Evolutionary conservation across 2,113 vertebrate species (phyloP), one percentile per base, ranked within the genome.

Genomic region (Pterocles gutturalis): DNA sequence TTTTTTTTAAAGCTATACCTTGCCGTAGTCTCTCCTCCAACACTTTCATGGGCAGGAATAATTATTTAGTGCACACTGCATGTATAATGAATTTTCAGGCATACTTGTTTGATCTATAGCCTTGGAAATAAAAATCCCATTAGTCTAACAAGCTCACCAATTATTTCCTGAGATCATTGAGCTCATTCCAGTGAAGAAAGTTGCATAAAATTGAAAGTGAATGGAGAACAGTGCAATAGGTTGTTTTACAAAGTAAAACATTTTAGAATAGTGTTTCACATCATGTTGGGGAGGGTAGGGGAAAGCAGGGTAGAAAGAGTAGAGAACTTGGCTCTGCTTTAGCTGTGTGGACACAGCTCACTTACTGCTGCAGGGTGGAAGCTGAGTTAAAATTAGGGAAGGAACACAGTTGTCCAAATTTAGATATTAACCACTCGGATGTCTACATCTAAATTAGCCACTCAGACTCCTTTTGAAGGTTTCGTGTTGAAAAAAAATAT

Each of bases 101-200:
- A 86, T 70, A 77, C 85, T 95, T 96, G 89, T 98, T 96, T 97
- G 97, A 97, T 96, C 95, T 97, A 94, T 90, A 96, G 95, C 90
- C 91, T 89, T 81, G 79, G 92, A 97, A 97, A 97, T 97, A 97
- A 97, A 97, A 97, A 96, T 92, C 94, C 94, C 95, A 96, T 97
- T 97, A 97, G 93, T 96, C 91, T 97, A 98, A 98, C 95, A 95
- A 96, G 92, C 92, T 97, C 83, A 80, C 87, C 93, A 96, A 97
- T 97, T 96, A 95, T 92, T 96, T 90, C 82, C 83, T 41, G 64
- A 94, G 84, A 94, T 95, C 84, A 41, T 24, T 70, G 84, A 94
- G 82, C 62, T 54, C 62, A 34, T 93, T 95, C 55, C 84, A 77
- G 65, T 55, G 5, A 83, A 95, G 72, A 84, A 91, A 90, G 65